These are phyloP conservation scores for Pissodes strobi DNA, from an alignment of 1,140 invertebrate genomes.

Conservation along the genomic window DNA sequence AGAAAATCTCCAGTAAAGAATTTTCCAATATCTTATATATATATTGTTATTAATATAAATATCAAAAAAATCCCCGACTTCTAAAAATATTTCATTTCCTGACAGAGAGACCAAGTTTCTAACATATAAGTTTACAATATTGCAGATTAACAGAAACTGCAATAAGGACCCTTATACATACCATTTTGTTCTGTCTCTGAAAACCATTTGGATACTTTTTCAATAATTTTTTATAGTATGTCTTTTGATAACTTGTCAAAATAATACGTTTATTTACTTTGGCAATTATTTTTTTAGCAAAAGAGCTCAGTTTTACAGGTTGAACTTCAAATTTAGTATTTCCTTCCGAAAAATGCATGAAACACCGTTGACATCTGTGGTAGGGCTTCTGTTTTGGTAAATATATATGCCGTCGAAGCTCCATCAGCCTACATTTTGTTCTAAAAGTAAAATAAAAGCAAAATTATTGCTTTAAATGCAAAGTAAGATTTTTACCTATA, in stretches of 20 bases:
- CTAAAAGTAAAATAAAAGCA: conserved; percentile 12
- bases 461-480: background rate
- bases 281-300: conserved; percentile 10
- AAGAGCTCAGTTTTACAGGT: background rate
- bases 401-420: conserved; percentile 6
- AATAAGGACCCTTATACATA: too few relatives aligned
- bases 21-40: too few relatives aligned
- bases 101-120: too few relatives aligned
- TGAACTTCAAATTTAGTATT: conserved; percentile 1
- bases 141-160: too few relatives aligned
- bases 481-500: conserved; percentile 8
- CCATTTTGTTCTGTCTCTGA: conserved; percentile 18
- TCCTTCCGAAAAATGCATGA: conserved; percentile 22
- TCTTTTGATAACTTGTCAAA: conserved; percentile 15
- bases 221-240: conserved; percentile 13
- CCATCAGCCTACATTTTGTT: conserved; percentile 23
- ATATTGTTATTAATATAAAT: too few relatives aligned
- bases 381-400: conserved; percentile 3
- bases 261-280: conserved; percentile 4
- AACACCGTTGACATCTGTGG: conserved; percentile 12
- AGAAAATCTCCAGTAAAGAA: too few relatives aligned
- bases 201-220: conserved; percentile 7
- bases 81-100: too few relatives aligned
- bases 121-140: too few relatives aligned
- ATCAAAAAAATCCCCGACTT: too few relatives aligned